Percentiles rank a stretch among this genome's conserved stretches.
Conservation (phyloP, 2,888 invertebrate species). For the Conus canariensis region DNA sequence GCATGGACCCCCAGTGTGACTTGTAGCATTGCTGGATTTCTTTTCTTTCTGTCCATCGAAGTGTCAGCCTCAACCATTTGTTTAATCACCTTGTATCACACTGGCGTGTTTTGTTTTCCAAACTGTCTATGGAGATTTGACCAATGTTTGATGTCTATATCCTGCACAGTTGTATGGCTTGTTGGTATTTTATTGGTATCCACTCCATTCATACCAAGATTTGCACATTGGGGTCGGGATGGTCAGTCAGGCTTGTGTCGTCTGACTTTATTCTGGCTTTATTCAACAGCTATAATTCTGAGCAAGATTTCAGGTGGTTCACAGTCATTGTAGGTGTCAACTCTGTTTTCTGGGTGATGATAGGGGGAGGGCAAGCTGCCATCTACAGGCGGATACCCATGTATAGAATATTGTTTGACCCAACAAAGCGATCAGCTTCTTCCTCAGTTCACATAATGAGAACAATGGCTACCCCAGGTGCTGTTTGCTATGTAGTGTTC, state of each 20-base stretch:
- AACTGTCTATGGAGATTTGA: neutral
- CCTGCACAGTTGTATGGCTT: neutral
- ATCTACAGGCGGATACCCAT: neutral
- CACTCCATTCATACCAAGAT: neutral
- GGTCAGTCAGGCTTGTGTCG: conserved; percentile 4
- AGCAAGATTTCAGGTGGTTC: neutral
- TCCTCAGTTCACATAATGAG: neutral
- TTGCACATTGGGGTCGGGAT: neutral
- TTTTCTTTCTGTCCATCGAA: neutral
- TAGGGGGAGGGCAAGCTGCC: neutral
- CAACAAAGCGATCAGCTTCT: neutral
- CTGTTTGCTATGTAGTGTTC: neutral
- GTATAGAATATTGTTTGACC: neutral
- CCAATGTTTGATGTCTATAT: neutral
- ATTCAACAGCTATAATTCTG: neutral
- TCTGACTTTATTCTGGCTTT: neutral
- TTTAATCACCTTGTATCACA: neutral
- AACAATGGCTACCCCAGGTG: neutral
- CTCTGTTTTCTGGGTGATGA: neutral
- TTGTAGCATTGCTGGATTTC: neutral
- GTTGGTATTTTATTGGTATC: neutral
- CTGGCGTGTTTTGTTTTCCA: neutral
- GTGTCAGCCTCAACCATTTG: neutral
- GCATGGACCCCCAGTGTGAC: neutral
- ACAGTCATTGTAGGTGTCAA: neutral